These are phyloP conservation scores for Cepphus grylle DNA, from an alignment of 2,113 vertebrate species.

Conservation along the genomic window DNA sequence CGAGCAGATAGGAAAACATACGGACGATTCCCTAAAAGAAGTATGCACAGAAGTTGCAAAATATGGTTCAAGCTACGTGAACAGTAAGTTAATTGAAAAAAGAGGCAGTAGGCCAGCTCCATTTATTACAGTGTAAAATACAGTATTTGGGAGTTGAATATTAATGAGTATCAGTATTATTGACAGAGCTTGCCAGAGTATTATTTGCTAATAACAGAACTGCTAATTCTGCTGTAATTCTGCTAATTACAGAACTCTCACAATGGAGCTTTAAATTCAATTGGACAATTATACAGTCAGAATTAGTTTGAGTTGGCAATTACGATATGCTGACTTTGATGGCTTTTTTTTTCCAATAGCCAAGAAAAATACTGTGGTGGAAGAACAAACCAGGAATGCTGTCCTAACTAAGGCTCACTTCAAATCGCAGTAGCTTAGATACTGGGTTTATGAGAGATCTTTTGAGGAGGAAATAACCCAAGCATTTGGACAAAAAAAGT, in stretches of 20 bases:
- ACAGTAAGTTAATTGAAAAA: not conserved
- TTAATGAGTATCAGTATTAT: not conserved
- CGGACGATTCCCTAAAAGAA: constrained; percentile 87
- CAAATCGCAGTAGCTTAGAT: not conserved
- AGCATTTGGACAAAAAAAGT: not conserved
- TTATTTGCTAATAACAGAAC: not conserved
- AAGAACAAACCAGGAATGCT: not conserved
- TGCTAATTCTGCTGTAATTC: not conserved
- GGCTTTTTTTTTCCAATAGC: not conserved
- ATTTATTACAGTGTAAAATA: not conserved
- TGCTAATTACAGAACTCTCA: not conserved
- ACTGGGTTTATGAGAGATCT: not conserved
- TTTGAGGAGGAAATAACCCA: not conserved
- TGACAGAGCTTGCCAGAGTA: not conserved
- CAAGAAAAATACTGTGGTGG: not conserved
- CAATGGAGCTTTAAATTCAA: not conserved
- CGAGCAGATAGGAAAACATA: constrained; percentile 93
- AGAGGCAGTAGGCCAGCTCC: not conserved
- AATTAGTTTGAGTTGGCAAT: not conserved
- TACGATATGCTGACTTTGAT: not conserved
- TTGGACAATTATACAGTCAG: not conserved
- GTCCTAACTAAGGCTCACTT: not conserved
- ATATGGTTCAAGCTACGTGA: not conserved
- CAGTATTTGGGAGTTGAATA: not conserved
- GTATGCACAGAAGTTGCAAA: constrained; percentile 11